phyloP scores from a whole-genome alignment of 2,113 vertebrate genomes.

The Leptodactylus fuscus region DNA sequence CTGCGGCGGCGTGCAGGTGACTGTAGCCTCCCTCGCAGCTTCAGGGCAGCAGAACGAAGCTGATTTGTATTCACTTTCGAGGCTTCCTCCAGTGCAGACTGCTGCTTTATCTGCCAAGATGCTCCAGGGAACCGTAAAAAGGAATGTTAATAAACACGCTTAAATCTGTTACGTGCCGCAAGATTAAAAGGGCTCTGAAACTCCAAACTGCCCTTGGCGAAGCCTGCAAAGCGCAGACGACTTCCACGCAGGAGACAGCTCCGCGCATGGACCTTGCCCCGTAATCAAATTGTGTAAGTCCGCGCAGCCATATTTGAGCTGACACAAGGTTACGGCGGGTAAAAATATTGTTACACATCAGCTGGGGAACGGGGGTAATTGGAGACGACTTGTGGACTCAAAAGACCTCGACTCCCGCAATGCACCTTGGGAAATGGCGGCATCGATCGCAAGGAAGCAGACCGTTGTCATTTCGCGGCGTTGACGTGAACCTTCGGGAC shows the following conservation, averaged over 20 bases:
- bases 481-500: not conserved
- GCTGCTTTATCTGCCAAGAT: constrained; percentile 43
- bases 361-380: not conserved
- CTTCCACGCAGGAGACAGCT: not conserved
- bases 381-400: constrained; percentile 21
- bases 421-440: not conserved
- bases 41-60: not conserved
- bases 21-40: not conserved
- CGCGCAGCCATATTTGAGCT: not conserved
- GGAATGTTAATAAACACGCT: constrained; percentile 40
- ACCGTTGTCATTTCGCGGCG: not conserved
- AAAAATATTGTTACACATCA: constrained; percentile 32
- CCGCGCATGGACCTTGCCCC: not conserved
- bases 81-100: not conserved
- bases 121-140: constrained; percentile 50
- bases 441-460: not conserved
- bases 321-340: constrained; percentile 18
- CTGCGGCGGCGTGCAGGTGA: not conserved
- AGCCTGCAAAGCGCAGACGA: constrained; percentile 3
- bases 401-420: not conserved
- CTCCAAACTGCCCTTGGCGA: constrained; percentile 40
- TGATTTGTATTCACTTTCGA: constrained; percentile 34
- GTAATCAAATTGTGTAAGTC: constrained; percentile 29
- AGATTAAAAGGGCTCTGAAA: constrained; percentile 43
- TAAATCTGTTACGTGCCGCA: constrained; percentile 46